Evolutionary conservation across 2,888 invertebrate genomes (phyloP).

Genomic region (Oscheius onirici): DNA sequence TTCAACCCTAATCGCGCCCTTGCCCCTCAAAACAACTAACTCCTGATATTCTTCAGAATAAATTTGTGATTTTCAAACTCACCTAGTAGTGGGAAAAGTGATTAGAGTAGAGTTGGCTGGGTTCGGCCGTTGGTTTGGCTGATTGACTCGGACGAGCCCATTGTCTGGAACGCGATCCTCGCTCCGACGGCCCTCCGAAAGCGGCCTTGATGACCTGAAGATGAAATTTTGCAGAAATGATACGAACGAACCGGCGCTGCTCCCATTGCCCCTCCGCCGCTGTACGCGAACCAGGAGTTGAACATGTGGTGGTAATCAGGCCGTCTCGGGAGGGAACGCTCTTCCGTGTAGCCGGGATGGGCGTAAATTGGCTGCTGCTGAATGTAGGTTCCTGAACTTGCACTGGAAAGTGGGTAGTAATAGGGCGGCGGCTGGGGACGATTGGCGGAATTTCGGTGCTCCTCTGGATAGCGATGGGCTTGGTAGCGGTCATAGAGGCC

Average conservation of each 20-base stretch:
- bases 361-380: slow-evolving; percentile 14
- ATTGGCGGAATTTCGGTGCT: slow-evolving; percentile 14
- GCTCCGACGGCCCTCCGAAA: slow-evolving; percentile 21
- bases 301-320: slow-evolving; percentile 63
- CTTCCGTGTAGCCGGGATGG: slow-evolving; percentile 4
- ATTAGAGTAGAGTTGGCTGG: slow-evolving; percentile 38
- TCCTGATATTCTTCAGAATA: background rate
- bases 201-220: slow-evolving; percentile 42
- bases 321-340: slow-evolving; percentile 14
- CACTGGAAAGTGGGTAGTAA: slow-evolving; percentile 27
- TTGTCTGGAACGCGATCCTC: background rate
- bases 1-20: slow-evolving; percentile 59
- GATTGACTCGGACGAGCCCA: background rate
- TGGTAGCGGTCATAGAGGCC: slow-evolving; percentile 55
- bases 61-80: background rate
- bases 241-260: slow-evolving; percentile 46
- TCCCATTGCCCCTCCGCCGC: slow-evolving; percentile 49
- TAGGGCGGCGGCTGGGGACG: slow-evolving; percentile 36
- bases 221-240: too few species aligned
- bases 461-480: slow-evolving; percentile 49
- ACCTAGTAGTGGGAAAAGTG: slow-evolving; percentile 58
- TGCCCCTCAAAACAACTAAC: slow-evolving; percentile 38
- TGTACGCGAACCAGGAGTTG: slow-evolving; percentile 67
- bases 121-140: slow-evolving; percentile 5
- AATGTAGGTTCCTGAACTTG: slow-evolving; percentile 26